phyloP scores from a whole-genome alignment of 2,797 vertebrate genomes.

The Mus spretus region DNA sequence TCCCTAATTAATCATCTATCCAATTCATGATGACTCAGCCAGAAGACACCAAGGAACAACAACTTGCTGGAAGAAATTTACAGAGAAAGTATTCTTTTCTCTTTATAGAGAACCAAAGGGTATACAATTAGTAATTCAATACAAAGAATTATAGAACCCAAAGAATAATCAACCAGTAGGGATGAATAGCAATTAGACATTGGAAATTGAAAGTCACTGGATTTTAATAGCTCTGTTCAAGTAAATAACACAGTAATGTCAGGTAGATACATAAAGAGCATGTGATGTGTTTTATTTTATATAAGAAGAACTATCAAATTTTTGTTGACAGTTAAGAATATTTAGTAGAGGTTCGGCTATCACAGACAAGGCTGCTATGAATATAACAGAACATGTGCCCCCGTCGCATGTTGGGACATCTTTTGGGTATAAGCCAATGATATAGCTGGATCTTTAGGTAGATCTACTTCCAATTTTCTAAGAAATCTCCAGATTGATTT shows the following conservation, averaged over 20 bases:
- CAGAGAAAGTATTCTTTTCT: not conserved
- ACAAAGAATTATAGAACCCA: not conserved
- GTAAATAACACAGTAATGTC: not conserved
- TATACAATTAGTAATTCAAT: not conserved
- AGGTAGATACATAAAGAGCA: not conserved
- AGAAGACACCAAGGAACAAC: not conserved
- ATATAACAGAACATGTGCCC: no score
- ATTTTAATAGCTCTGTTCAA: constrained; percentile 16
- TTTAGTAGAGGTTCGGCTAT: not conserved
- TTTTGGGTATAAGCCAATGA: no score
- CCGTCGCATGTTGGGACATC: no score
- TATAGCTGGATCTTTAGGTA: no score
- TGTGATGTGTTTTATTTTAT: not conserved
- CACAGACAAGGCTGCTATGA: no score
- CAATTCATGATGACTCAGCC: not conserved
- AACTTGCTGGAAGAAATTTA: constrained; percentile 34
- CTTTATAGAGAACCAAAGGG: not conserved
- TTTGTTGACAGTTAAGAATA: not conserved
- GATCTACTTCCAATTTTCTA: no score
- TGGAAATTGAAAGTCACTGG: not conserved
- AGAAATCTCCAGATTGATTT: no score
- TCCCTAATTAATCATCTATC: not conserved
- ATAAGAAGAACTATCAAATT: not conserved
- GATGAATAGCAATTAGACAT: not conserved
- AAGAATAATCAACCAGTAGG: constrained; percentile 11